Conservation (phyloP, 1,140 invertebrate species). For the Pseudomyrmex flavicornis region DNA sequence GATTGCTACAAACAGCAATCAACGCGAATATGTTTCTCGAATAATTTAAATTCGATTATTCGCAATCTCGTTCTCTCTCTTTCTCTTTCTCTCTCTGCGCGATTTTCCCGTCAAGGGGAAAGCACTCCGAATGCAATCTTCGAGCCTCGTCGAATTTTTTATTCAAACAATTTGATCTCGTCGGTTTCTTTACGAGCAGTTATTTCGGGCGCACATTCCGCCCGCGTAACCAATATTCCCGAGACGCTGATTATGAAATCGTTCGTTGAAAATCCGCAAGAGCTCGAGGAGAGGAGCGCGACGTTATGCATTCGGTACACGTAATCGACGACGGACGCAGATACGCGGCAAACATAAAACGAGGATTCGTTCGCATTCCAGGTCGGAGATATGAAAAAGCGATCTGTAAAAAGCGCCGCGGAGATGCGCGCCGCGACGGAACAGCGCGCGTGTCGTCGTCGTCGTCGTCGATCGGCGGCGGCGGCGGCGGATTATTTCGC, state of each 20-base stretch:
- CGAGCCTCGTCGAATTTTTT: neutral
- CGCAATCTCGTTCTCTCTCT: too few relatives aligned
- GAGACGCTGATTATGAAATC: constrained; percentile 50
- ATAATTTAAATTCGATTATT: too few relatives aligned
- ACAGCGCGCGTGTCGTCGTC: neutral
- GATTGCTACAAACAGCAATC: constrained; percentile 5
- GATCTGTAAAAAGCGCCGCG: neutral
- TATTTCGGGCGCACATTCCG: constrained; percentile 22
- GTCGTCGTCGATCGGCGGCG: too few relatives aligned
- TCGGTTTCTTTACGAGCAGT: constrained; percentile 5
- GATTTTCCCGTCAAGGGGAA: neutral
- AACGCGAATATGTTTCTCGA: neutral
- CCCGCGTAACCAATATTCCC: constrained; percentile 31
- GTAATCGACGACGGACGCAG: constrained; percentile 33
- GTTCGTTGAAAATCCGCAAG: constrained; percentile 44
- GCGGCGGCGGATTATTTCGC: neutral
- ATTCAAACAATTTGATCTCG: constrained; percentile 29
- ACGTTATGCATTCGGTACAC: constrained; percentile 47
- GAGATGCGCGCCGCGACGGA: neutral
- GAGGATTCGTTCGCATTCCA: constrained; percentile 4
- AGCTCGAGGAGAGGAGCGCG: neutral
- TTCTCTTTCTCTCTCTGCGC: too few relatives aligned
- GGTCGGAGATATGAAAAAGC: constrained; percentile 36
- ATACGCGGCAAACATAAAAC: neutral
- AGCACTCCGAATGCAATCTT: neutral